Conservation (phyloP, 2,888 invertebrate species). For the Cheilosia scutellata region DNA sequence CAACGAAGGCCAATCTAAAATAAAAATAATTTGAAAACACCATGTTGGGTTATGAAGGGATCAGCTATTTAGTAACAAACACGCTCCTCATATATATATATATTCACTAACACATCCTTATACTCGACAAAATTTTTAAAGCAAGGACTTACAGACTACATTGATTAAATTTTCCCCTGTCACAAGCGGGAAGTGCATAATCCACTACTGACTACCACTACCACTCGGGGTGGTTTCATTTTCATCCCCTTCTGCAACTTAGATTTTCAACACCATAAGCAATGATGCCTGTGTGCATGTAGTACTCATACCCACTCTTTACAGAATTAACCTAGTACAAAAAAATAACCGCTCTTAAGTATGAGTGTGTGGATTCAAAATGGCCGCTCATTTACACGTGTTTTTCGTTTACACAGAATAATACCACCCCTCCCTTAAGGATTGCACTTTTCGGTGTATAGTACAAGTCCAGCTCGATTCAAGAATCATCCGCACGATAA, state of each 20-base stretch:
- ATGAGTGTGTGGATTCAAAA: slow-evolving; percentile 66
- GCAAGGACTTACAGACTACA: slow-evolving; percentile 43
- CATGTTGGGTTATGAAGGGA: slow-evolving; percentile 28
- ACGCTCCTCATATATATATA: background rate
- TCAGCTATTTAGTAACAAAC: background rate
- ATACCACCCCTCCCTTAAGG: slow-evolving; percentile 31
- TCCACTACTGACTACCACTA: slow-evolving; percentile 47
- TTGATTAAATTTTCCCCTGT: slow-evolving; percentile 75
- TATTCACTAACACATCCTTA: slow-evolving; percentile 12
- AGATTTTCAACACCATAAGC: slow-evolving; percentile 38
- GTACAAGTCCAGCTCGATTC: slow-evolving; percentile 28
- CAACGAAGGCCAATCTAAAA: slow-evolving; percentile 5
- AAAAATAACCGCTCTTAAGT: slow-evolving; percentile 17
- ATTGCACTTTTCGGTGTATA: slow-evolving; percentile 45
- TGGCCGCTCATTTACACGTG: slow-evolving; percentile 74
- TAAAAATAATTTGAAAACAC: slow-evolving; percentile 28
- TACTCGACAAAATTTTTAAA: background rate
- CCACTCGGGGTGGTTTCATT: slow-evolving; percentile 58
- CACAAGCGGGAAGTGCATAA: slow-evolving; percentile 70
- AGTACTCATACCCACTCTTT: slow-evolving; percentile 6
- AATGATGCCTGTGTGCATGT: slow-evolving; percentile 41
- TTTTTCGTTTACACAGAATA: slow-evolving; percentile 45
- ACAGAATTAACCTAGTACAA: slow-evolving; percentile 31
- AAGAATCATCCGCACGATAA: slow-evolving; percentile 57
- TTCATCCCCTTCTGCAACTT: slow-evolving; percentile 43